Base-by-base conservation (phyloP, 2,888 invertebrate species). In the Nebria brevicollis region DNA sequence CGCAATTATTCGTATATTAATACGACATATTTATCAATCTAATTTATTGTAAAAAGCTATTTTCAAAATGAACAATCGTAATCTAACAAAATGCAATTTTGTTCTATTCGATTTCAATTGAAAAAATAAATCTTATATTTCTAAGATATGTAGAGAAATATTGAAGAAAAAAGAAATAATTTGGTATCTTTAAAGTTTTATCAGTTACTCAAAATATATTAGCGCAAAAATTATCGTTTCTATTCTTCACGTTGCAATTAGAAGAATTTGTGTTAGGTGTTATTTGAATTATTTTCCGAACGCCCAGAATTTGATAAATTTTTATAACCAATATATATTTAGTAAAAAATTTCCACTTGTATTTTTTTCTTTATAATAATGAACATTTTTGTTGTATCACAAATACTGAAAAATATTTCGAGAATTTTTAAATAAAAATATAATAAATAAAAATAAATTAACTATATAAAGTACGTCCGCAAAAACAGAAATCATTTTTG, bases 31-130 rank as follows among this genome's bases (percentile, higher is more conserved):
- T 72, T 42, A 41, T 15, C 41, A 73, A 41, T 73, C 15, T 73
- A 26, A 73, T 72, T 41, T 42, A 79, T 42, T 66, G 79, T 79
- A 74, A 79, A 79, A 79, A 79, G 79, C 79, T 79, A 79, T 79
- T 54, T 54, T 54, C 54, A 54, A 54, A 54, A 54, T 66, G 15
- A 26, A 25, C 72, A 77, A 72, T 72, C 70, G 43, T 70, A 15
- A n/a, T 13, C 64, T 66, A 11, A 78, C 72, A 34, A 73, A 78
- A 66, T 78, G 68, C 66, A 15, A 20, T 70, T 77, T 43, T 66
- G 66, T 72, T 72, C 26, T 72, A 25, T 73, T 41, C 41, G 41
- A 41, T n/a, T 41, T 26, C 72, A 54, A 54, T 54, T 43, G 77
- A 72, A 77, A 70, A 77, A 77, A 77, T 77, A 65, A 77, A 70